Evolutionary conservation across 2,797 vertebrate species (phyloP).

Genomic region (Ceyx erithaca): DNA sequence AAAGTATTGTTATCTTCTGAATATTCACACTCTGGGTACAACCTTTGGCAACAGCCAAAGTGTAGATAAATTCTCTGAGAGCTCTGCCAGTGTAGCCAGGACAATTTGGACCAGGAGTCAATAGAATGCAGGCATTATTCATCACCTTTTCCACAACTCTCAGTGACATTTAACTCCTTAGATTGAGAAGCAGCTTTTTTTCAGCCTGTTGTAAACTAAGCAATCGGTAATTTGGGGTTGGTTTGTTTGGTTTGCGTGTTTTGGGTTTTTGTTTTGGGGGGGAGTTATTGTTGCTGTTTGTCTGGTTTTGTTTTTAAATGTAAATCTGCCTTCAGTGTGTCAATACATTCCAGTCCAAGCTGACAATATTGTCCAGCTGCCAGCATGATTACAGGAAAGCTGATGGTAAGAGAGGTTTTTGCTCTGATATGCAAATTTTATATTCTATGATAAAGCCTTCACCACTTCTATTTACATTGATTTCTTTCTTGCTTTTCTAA

Average conservation of each 20-base stretch:
- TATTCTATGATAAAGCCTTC: neutral
- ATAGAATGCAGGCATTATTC: neutral
- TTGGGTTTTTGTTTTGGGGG: neutral
- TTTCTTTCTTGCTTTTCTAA: neutral
- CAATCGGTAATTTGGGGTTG: neutral
- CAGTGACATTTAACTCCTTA: neutral
- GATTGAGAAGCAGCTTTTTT: neutral
- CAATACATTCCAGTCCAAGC: neutral
- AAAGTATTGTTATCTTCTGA: neutral
- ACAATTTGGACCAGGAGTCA: neutral
- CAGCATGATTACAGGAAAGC: neutral
- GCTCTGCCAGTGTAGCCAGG: neutral
- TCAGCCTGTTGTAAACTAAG: neutral
- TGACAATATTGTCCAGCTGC: neutral
- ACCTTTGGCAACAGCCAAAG: neutral
- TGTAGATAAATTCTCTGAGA: neutral
- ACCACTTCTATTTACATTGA: neutral
- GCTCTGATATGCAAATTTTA: neutral
- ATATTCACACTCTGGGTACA: neutral
- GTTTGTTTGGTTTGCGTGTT: neutral
- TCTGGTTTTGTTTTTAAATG: neutral
- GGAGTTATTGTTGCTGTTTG: neutral
- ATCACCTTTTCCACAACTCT: neutral
- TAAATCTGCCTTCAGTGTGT: neutral
- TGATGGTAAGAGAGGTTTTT: neutral